Conservation (phyloP, 1,140 invertebrate genomes). For the Pseudomyrmex pallidus region DNA sequence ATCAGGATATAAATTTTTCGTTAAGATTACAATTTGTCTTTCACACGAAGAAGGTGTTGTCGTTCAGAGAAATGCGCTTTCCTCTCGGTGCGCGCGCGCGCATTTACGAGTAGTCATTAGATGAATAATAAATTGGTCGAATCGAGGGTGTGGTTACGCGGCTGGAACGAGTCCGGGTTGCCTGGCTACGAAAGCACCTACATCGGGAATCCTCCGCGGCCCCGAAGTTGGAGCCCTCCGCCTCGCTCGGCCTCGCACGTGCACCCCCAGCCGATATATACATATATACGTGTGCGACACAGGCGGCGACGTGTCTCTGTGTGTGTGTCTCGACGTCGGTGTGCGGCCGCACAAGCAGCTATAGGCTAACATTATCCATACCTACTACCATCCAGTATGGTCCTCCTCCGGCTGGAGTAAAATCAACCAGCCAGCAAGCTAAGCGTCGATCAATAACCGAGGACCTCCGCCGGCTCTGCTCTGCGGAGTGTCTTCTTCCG, state of each 20-base stretch:
- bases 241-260: constrained; percentile 44
- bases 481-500: constrained; percentile 65
- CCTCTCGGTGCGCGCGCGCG: neutral
- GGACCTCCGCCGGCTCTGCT: constrained; percentile 71
- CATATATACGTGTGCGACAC: constrained; percentile 26
- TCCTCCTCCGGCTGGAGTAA: constrained; percentile 80
- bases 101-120: constrained; percentile 68
- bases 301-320: neutral
- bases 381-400: constrained; percentile 75
- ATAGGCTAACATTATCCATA: constrained; percentile 77
- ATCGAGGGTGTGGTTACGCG: constrained; percentile 80
- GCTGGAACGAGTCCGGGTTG: constrained; percentile 80
- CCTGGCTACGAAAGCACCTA: constrained; percentile 79
- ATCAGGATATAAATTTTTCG: no score
- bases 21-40: no score
- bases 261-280: neutral
- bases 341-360: constrained; percentile 30
- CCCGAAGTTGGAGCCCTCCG: constrained; percentile 52
- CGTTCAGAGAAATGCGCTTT: neutral
- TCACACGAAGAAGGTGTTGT: no score
- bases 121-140: constrained; percentile 82
- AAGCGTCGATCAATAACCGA: constrained; percentile 81
- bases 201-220: constrained; percentile 71
- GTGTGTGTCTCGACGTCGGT: neutral
- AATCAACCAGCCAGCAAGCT: constrained; percentile 75